Conservation (phyloP, 2,797 vertebrate species). For the Chloroceryle inda region DNA sequence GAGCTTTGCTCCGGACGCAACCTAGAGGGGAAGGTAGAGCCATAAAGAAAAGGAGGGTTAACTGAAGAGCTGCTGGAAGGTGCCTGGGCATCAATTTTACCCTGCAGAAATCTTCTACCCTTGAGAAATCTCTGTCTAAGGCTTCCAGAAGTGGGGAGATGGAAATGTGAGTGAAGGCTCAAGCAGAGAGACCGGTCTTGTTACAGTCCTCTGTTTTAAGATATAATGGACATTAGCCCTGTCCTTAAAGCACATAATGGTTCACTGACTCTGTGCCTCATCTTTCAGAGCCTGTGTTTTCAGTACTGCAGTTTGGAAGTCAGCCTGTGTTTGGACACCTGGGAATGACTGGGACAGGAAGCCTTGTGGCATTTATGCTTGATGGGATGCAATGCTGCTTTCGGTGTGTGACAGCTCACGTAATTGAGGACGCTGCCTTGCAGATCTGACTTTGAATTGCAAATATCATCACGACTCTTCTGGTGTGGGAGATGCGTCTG, state of each 20-base stretch:
- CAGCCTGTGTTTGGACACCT: not conserved
- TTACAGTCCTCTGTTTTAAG: not conserved
- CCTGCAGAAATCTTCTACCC: not conserved
- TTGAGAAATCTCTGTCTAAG: not conserved
- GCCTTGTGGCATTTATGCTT: not conserved
- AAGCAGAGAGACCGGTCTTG: not conserved
- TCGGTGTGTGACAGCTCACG: not conserved
- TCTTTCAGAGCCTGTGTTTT: not conserved
- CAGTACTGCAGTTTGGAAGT: not conserved
- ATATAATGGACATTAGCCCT: not conserved
- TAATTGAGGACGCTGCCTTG: conserved; percentile 32
- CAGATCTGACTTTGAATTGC: conserved; percentile 52
- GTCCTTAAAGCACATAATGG: not conserved
- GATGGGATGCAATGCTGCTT: not conserved
- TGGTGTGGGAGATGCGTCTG: not conserved
- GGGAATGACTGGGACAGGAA: not conserved
- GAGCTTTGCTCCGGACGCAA: not conserved
- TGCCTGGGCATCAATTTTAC: not conserved
- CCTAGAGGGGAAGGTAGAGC: not conserved
- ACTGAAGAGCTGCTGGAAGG: not conserved
- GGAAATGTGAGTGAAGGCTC: not conserved
- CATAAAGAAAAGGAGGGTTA: not conserved
- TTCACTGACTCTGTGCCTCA: not conserved
- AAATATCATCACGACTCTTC: conserved; percentile 31
- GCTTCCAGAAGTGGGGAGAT: not conserved